A percentile compares a stretch with the other conserved stretches of the same genome.
These are phyloP conservation scores for Anthopleura xanthogrammica DNA, from an alignment of 92 coral and sea anemone species.

Conservation along the genomic window DNA sequence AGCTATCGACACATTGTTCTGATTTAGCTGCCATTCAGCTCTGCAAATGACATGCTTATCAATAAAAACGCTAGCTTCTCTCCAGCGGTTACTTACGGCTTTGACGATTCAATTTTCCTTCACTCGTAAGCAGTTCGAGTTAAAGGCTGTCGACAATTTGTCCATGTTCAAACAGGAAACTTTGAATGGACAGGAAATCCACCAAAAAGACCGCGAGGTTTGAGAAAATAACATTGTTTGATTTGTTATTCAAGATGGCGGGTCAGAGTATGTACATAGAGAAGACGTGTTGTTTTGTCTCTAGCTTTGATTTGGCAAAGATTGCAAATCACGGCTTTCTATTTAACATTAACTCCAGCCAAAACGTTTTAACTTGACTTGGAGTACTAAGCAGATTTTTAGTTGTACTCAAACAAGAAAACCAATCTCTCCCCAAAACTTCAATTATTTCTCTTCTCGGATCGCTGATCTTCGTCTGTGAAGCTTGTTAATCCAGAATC, in stretches of 20 bases:
- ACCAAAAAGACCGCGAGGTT: constrained; percentile 41
- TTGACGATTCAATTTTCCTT: constrained; percentile 28
- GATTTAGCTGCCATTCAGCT: constrained; percentile 19
- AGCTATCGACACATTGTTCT: constrained; percentile 18
- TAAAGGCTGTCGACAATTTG: constrained; percentile 22
- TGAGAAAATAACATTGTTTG: constrained; percentile 52
- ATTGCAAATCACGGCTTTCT: constrained; percentile 8
- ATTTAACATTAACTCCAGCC: constrained; percentile 1
- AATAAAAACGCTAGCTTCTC: constrained; percentile 18
- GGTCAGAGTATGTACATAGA: constrained; percentile 42
- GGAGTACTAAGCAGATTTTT: too few relatives aligned
- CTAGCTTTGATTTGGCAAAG: constrained; percentile 11
- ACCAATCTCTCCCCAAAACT: background rate
- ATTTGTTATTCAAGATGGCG: constrained; percentile 58
- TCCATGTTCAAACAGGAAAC: constrained; percentile 49
- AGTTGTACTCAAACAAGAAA: background rate
- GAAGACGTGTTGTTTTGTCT: constrained; percentile 18
- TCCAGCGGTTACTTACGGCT: constrained; percentile 14
- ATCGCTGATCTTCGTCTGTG: background rate
- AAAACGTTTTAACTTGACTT: background rate
- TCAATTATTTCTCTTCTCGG: background rate
- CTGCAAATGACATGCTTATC: constrained; percentile 25
- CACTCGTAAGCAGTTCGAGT: constrained; percentile 18
- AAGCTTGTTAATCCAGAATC: background rate
- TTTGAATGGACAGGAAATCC: constrained; percentile 54